phyloP scores from a whole-genome alignment of 2,113 vertebrate genomes.

The Numida meleagris region DNA sequence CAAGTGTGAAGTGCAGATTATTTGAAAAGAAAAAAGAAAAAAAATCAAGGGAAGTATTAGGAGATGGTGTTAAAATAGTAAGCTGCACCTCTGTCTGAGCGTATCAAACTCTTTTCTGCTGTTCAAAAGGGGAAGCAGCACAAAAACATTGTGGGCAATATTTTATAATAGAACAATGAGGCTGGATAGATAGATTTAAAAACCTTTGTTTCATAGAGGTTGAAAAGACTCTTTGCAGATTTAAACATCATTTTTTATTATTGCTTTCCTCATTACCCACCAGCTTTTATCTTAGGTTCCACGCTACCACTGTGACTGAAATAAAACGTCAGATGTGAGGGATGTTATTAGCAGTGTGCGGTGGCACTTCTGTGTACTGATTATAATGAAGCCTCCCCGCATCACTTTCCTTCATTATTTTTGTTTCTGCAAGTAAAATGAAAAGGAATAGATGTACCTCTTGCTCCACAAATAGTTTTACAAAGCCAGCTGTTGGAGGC shows the following conservation, averaged over 20 bases:
- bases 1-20: background rate
- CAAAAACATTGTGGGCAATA: conserved; percentile 17
- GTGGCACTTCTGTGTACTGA: background rate
- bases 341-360: background rate
- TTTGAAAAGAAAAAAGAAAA: background rate
- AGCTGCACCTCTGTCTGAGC: background rate
- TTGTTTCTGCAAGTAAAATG: background rate
- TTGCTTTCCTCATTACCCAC: background rate
- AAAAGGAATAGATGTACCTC: background rate
- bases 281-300: conserved; percentile 1
- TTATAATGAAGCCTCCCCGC: background rate
- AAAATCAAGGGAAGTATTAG: background rate
- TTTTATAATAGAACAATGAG: conserved; percentile 11
- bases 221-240: background rate
- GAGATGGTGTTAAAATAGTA: background rate
- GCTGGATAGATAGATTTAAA: background rate
- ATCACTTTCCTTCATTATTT: background rate
- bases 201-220: background rate
- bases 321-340: background rate
- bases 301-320: background rate
- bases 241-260: background rate
- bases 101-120: background rate
- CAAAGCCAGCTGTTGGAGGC: background rate
- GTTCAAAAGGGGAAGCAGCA: conserved; percentile 2
- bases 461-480: background rate